A percentile compares a stretch with the other conserved stretches of the same genome.
Evolutionary conservation across 2,888 invertebrate genomes (phyloP).

Genomic region (Minunthozetes semirufus): DNA sequence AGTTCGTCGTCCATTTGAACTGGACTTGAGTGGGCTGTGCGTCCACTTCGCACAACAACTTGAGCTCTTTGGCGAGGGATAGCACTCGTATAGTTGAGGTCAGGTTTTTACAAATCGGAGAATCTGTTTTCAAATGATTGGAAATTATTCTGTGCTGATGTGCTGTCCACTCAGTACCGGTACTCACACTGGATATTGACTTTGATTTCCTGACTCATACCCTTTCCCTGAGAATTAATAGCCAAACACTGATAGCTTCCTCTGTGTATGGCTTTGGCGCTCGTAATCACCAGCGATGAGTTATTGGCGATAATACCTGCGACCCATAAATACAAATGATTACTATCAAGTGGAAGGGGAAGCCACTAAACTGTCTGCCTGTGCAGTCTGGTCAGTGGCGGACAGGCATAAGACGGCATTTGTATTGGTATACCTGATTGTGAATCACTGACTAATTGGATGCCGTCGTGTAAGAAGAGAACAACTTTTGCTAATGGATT

Average conservation of each 20-base stretch:
- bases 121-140: background rate
- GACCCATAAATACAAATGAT: background rate
- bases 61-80: background rate
- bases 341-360: background rate
- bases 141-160: background rate
- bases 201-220: conserved; percentile 5
- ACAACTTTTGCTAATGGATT: conserved; percentile 14
- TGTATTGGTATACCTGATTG: background rate
- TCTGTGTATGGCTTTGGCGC: conserved; percentile 5
- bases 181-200: conserved; percentile 8
- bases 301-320: conserved; percentile 20
- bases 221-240: conserved; percentile 18
- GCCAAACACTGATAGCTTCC: conserved; percentile 21
- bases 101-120: background rate
- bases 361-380: background rate
- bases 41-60: background rate
- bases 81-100: background rate
- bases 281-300: conserved; percentile 12
- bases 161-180: background rate
- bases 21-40: background rate
- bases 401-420: too few relatives aligned
- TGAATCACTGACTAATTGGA: conserved; percentile 18
- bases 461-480: background rate
- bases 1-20: background rate
- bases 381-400: background rate